Evolutionary conservation across 35 echinoderm and acorn worm species (phyloP).

Genomic region (Lytechinus variegatus): DNA sequence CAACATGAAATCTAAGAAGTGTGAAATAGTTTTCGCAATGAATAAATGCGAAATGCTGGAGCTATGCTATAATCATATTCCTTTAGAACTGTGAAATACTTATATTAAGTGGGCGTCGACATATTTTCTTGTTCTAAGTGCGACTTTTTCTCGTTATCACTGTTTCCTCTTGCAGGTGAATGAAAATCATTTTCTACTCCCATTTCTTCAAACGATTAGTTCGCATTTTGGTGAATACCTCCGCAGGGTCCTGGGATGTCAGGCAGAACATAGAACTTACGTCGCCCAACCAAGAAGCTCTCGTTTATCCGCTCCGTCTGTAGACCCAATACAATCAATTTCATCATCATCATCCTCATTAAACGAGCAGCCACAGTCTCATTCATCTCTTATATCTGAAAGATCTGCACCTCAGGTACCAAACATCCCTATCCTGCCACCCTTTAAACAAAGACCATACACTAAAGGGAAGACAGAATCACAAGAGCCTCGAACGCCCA

Average conservation of each 20-base stretch:
- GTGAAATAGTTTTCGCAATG: too few species aligned
- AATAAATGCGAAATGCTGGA: too few species aligned
- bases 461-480: neutral
- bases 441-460: neutral
- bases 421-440: neutral
- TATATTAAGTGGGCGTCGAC: too few species aligned
- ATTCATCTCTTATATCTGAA: neutral
- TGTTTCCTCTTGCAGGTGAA: neutral
- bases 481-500: neutral
- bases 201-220: neutral
- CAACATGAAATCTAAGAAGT: too few species aligned
- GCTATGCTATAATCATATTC: too few species aligned
- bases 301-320: neutral
- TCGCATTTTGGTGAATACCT: constrained; percentile 22
- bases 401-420: neutral
- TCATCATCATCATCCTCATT: neutral
- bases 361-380: neutral
- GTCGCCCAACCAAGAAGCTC: constrained; percentile 20
- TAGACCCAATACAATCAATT: constrained; percentile 1
- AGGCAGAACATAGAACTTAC: neutral
- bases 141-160: neutral
- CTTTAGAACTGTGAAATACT: too few species aligned
- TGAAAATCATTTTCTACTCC: neutral
- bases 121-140: too few species aligned
- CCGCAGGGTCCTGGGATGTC: neutral